Evolutionary conservation across 1,140 invertebrate species (phyloP).

Genomic region (Caenorhabditis brenneri): DNA sequence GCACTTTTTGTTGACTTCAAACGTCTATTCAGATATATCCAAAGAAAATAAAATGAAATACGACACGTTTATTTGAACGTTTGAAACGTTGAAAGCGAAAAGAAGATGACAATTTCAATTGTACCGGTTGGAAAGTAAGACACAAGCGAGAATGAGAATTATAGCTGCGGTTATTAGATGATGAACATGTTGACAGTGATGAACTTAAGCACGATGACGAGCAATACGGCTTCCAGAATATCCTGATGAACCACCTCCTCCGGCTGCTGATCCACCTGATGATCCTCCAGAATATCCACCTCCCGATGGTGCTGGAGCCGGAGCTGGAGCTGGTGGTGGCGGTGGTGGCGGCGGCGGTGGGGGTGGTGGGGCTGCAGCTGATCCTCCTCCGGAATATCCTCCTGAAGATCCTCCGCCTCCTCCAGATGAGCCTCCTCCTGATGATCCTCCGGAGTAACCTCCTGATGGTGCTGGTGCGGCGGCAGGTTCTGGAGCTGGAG

Average conservation of each 20-base stretch:
- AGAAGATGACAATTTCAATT: neutral
- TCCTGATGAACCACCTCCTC: neutral
- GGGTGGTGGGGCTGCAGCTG: neutral
- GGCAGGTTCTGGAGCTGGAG: neutral
- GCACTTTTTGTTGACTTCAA: too few species aligned
- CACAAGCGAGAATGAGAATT: conserved; percentile 26
- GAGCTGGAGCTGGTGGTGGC: neutral
- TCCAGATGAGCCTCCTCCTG: neutral
- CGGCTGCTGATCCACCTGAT: neutral
- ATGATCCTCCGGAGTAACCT: too few species aligned
- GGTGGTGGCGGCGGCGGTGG: neutral
- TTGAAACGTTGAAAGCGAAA: too few species aligned
- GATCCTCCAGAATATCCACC: neutral
- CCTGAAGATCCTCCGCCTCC: neutral
- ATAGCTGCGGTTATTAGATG: neutral
- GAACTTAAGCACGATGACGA: neutral
- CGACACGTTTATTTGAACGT: conserved; percentile 1
- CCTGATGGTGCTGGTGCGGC: neutral
- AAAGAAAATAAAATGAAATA: neutral
- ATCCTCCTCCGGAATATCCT: neutral
- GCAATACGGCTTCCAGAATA: conserved; percentile 21
- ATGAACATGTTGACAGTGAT: neutral
- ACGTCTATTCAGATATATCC: too few species aligned
- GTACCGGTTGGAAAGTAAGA: conserved; percentile 20
- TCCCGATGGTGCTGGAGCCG: neutral